Conservation (phyloP, 1,140 invertebrate species). For the Bombus superbus region DNA sequence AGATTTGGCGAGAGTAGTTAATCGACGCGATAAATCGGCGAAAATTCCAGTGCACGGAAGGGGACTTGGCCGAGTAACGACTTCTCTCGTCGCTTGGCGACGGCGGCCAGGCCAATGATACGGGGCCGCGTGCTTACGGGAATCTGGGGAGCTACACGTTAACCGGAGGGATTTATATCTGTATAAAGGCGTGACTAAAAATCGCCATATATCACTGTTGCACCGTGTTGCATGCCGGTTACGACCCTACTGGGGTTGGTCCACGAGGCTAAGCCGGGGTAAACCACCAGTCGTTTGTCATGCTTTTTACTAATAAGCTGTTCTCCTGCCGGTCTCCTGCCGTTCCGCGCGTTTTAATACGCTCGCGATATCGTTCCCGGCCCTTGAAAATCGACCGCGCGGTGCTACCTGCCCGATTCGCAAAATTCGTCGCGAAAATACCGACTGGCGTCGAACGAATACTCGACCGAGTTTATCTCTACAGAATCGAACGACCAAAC, state of each 20-base stretch:
- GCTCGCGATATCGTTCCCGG: constrained; percentile 36
- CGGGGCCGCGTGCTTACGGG: constrained; percentile 54
- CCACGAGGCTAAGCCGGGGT: constrained; percentile 66
- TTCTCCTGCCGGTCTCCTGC: constrained; percentile 56
- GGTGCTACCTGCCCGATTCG: constrained; percentile 1
- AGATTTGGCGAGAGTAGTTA: neutral
- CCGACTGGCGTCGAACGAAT: neutral
- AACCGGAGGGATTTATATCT: constrained; percentile 73
- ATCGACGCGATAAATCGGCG: constrained; percentile 26
- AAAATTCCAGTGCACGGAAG: neutral
- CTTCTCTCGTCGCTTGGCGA: constrained; percentile 12
- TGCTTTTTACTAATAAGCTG: constrained; percentile 78
- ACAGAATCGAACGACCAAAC: too few species aligned
- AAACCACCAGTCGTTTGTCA: constrained; percentile 76
- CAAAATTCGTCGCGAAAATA: neutral
- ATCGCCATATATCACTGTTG: constrained; percentile 72
- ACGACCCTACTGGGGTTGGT: constrained; percentile 73
- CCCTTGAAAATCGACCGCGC: constrained; percentile 34
- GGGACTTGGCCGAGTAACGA: constrained; percentile 8
- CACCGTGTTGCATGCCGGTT: constrained; percentile 69
- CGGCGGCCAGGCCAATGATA: constrained; percentile 24
- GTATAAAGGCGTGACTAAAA: constrained; percentile 77
- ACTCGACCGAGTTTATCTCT: neutral
- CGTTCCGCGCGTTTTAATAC: constrained; percentile 60
- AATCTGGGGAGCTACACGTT: constrained; percentile 70